Conservation (phyloP, 2,888 invertebrate genomes). For the Chrysolina americana region DNA sequence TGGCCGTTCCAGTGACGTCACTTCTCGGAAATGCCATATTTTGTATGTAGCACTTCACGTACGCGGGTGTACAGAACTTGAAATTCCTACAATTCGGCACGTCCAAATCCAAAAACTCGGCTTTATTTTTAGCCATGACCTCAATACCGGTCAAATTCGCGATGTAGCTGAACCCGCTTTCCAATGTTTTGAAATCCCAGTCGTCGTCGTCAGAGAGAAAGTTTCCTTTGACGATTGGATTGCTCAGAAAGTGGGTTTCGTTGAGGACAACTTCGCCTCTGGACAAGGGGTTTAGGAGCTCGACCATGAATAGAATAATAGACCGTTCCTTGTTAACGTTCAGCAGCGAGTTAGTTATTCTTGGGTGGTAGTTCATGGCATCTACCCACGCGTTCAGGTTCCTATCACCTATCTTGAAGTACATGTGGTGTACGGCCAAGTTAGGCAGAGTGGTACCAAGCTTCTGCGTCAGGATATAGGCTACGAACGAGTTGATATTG, state of each 20-base stretch:
- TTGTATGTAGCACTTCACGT: conserved; percentile 71
- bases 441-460: conserved; percentile 62
- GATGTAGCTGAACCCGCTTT: conserved; percentile 53
- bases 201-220: conserved; percentile 72
- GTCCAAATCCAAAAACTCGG: conserved; percentile 65
- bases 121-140: conserved; percentile 50
- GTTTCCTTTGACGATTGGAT: conserved; percentile 71
- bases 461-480: conserved; percentile 69
- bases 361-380: conserved; percentile 53
- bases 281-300: conserved; percentile 70
- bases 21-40: conserved; percentile 54
- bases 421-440: conserved; percentile 55
- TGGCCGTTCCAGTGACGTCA: conserved; percentile 59
- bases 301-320: conserved; percentile 56
- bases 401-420: conserved; percentile 61
- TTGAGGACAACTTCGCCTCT: conserved; percentile 69
- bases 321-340: conserved; percentile 57
- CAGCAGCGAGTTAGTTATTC: conserved; percentile 55
- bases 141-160: conserved; percentile 49
- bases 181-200: conserved; percentile 53
- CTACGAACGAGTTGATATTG: conserved; percentile 69
- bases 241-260: conserved; percentile 68
- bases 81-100: conserved; percentile 66
- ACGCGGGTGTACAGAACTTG: conserved; percentile 64
- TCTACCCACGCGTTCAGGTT: conserved; percentile 58